Evolutionary conservation across 2,797 vertebrate species (phyloP).

Genomic region (Leontopithecus rosalia): DNA sequence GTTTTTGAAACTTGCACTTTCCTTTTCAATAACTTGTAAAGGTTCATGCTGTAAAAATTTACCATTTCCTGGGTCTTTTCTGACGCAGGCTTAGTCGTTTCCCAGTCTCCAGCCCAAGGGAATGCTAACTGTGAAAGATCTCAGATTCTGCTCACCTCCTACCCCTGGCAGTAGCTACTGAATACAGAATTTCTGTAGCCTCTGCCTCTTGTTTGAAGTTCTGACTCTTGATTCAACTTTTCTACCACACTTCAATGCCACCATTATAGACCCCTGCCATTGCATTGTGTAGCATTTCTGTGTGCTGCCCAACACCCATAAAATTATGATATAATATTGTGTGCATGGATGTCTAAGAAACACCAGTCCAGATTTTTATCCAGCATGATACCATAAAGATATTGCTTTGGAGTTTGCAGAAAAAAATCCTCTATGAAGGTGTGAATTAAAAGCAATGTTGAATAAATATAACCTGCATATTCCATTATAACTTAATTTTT

Average conservation of each 20-base stretch:
- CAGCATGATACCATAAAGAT: background rate
- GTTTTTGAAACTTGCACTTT: background rate
- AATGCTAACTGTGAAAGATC: background rate
- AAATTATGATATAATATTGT: background rate
- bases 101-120: background rate
- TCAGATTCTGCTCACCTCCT: background rate
- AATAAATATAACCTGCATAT: slow-evolving; percentile 4
- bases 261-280: background rate
- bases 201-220: background rate
- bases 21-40: background rate
- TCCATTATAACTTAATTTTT: slow-evolving; percentile 63
- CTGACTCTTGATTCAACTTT: background rate
- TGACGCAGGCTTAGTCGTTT: background rate
- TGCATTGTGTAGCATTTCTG: background rate
- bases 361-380: background rate
- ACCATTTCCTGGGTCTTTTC: background rate
- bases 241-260: background rate
- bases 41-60: background rate
- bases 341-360: background rate
- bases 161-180: background rate
- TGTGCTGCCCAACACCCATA: background rate
- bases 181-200: background rate
- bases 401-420: background rate
- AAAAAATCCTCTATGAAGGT: background rate
- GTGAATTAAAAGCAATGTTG: slow-evolving; percentile 46